Conservation (phyloP, 2,797 vertebrate species). For the Mastacembelus armatus region DNA sequence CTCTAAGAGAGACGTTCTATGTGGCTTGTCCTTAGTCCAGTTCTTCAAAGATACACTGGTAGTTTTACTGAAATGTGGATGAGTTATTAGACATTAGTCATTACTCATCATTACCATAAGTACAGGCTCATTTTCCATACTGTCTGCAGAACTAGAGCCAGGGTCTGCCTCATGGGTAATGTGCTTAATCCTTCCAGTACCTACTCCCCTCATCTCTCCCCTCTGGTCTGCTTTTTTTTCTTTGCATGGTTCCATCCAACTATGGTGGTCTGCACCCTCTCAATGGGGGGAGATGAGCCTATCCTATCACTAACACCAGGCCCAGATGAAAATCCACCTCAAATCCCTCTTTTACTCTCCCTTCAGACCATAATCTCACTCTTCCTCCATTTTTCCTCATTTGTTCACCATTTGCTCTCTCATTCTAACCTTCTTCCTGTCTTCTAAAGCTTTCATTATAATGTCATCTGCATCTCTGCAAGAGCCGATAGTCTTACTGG, state of each 20-base stretch:
- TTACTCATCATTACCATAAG: slow-evolving; percentile 38
- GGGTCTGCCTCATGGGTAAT: slow-evolving; percentile 27
- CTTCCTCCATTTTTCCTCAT: slow-evolving; percentile 34
- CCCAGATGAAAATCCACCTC: slow-evolving; percentile 38
- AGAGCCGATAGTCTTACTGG: slow-evolving; percentile 49
- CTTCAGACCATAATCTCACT: slow-evolving; percentile 30
- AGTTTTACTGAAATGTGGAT: slow-evolving; percentile 20
- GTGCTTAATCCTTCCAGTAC: slow-evolving; percentile 38
- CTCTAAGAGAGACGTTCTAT: neutral
- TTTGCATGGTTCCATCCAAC: slow-evolving; percentile 47
- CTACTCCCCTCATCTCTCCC: slow-evolving; percentile 24
- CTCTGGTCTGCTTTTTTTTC: slow-evolving; percentile 24
- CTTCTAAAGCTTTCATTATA: slow-evolving; percentile 39
- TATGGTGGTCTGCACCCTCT: slow-evolving; percentile 13
- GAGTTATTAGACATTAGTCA: slow-evolving; percentile 35
- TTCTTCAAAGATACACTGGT: slow-evolving; percentile 16
- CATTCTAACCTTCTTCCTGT: slow-evolving; percentile 12
- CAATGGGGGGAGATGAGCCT: neutral
- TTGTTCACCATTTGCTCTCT: slow-evolving; percentile 19
- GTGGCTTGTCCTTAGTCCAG: slow-evolving; percentile 14
- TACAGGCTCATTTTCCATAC: slow-evolving; percentile 61
- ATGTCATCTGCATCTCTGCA: slow-evolving; percentile 20
- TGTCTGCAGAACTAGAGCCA: slow-evolving; percentile 48
- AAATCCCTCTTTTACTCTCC: slow-evolving; percentile 28
- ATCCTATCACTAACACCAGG: slow-evolving; percentile 36